A percentile compares a stretch with the other conserved stretches of the same genome.
Conservation (phyloP, 2,888 invertebrate genomes). For the Polyploca ridens region DNA sequence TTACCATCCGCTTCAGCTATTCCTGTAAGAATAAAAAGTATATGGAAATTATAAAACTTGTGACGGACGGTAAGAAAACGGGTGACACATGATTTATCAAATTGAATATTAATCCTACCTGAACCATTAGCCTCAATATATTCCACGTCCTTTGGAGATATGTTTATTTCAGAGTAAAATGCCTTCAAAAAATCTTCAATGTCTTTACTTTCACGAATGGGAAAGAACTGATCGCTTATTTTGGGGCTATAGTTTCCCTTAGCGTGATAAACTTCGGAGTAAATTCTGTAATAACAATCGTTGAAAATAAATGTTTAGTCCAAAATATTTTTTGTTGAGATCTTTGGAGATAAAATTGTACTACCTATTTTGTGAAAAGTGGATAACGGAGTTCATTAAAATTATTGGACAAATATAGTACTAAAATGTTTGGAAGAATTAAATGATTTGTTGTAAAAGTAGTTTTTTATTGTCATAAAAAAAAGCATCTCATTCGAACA, state of each 20-base stretch:
- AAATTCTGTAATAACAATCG: constrained; percentile 37
- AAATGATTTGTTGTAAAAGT: too few relatives aligned
- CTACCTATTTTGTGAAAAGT: too few relatives aligned
- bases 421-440: too few relatives aligned
- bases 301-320: too few relatives aligned
- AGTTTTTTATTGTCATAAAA: too few relatives aligned
- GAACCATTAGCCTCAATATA: constrained; percentile 93
- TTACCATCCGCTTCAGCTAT: constrained; percentile 85
- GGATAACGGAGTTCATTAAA: too few relatives aligned
- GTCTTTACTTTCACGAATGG: constrained; percentile 37
- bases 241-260: constrained; percentile 35
- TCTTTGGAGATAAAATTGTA: too few relatives aligned
- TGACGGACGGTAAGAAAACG: too few relatives aligned
- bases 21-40: constrained; percentile 41
- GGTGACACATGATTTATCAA: too few relatives aligned
- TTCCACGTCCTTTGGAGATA: constrained; percentile 87
- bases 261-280: constrained; percentile 47
- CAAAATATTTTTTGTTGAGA: neutral
- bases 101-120: constrained; percentile 59
- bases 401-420: too few relatives aligned
- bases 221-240: constrained; percentile 31
- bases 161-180: constrained; percentile 84
- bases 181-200: constrained; percentile 77
- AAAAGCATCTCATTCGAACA: too few relatives aligned
- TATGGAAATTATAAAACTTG: too few relatives aligned